Conservation (phyloP, 2,113 vertebrate species). For the Echinops telfairi region DNA sequence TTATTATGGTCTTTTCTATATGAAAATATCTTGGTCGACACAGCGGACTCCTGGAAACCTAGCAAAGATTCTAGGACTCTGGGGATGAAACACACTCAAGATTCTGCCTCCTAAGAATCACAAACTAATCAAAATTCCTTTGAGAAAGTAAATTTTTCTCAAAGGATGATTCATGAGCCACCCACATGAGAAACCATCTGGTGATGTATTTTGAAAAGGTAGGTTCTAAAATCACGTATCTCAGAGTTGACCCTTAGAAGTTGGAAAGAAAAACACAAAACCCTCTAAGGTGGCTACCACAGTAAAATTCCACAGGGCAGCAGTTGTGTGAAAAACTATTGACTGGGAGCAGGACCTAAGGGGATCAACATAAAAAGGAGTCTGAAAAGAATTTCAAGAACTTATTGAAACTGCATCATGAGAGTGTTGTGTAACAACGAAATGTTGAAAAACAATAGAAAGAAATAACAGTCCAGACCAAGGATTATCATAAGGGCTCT, state of each 20-base stretch:
- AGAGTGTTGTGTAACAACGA: not conserved
- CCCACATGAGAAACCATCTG: not conserved
- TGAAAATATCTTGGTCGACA: constrained; percentile 18
- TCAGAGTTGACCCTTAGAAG: not conserved
- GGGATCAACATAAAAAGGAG: not conserved
- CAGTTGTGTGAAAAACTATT: not conserved
- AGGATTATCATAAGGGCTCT: not conserved
- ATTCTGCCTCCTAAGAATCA: constrained; percentile 1
- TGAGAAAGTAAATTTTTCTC: not conserved
- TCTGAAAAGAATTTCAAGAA: not conserved
- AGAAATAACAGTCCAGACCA: not conserved
- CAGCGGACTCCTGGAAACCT: not conserved
- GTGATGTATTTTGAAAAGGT: not conserved
- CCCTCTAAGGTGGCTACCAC: not conserved
- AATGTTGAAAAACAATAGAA: not conserved
- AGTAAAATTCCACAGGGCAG: not conserved
- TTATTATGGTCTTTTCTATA: constrained; percentile 26
- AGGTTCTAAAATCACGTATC: not conserved
- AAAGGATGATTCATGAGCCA: not conserved
- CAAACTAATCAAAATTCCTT: constrained; percentile 37
- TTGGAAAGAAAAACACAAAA: not conserved
- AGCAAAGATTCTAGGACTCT: not conserved
- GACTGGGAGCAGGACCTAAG: not conserved
- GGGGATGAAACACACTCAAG: not conserved
- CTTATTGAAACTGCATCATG: not conserved